These are phyloP conservation scores for Exaiptasia diaphana DNA, from an alignment of 64 coral and sea anemone genomes.

Conservation along the genomic window DNA sequence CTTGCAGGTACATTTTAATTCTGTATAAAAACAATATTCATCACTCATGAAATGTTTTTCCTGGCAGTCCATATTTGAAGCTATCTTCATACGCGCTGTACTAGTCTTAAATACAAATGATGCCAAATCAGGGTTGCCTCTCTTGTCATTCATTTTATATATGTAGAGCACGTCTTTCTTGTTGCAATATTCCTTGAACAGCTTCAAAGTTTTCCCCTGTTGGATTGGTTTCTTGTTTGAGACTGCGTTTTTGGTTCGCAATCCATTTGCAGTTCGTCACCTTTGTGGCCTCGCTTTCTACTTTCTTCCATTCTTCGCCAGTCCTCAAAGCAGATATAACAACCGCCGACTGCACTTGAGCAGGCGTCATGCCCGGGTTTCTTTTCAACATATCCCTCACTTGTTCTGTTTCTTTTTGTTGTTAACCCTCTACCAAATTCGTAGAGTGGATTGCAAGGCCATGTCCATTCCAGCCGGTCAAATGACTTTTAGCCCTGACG, in stretches of 20 bases:
- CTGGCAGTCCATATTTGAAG: background rate
- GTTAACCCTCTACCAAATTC: background rate
- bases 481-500: background rate
- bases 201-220: background rate
- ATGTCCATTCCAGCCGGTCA: background rate
- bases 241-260: slow-evolving; percentile 4
- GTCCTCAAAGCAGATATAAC: background rate
- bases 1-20: too few species aligned
- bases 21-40: background rate
- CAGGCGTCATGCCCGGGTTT: slow-evolving; percentile 11
- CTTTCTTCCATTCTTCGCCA: background rate
- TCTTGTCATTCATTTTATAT: background rate
- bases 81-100: background rate
- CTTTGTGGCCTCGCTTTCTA: background rate
- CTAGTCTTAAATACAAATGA: slow-evolving; percentile 33
- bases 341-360: slow-evolving; percentile 12
- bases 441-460: slow-evolving; percentile 7
- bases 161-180: background rate
- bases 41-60: slow-evolving; percentile 3
- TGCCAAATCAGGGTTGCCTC: background rate
- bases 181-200: background rate
- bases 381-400: slow-evolving; percentile 4
- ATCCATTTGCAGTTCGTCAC: slow-evolving; percentile 32
- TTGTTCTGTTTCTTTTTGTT: background rate
- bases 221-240: background rate